Evolutionary conservation across 2,797 vertebrate genomes (phyloP), one percentile per base, ranked within the genome.

Genomic region (Xenops minutus): DNA sequence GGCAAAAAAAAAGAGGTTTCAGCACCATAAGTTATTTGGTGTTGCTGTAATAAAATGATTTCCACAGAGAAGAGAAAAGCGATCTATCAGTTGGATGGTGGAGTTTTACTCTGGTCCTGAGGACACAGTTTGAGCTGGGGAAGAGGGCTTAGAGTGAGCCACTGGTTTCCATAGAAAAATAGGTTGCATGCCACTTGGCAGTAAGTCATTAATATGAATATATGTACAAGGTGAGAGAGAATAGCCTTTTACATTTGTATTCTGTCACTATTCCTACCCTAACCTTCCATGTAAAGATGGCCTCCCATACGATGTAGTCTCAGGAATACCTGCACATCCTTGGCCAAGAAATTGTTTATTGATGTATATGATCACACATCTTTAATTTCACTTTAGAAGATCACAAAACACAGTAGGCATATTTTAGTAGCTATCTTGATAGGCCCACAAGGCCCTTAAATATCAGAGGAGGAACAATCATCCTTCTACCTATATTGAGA

Each of bases 291-390:
- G 1, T 37, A 73, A 79, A 87, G 13, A n/a, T 20, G 5, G 49
- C 3, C 6, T 49, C 20, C 8, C 0, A 0, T 62, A 39, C 0
- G 0, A n/a, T 26, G 23, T 19, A 87, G 56, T 24, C 19, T 58
- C 61, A 63, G 32, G 14, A 75, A 71, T 29, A 91, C 6, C 29
- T 63, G 49, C 48, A 51, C 11, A 67, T 13, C 2, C 39, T 44
- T 85, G 36, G 26, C 29, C 46, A 71, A 49, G 46, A 75, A 43
- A 61, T 14, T 46, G 11, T 12, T 5, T 94, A 14, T 52, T 39
- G 32, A 36, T 46, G 30, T n/a, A 26, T 49, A n/a, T 10, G 10
- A 72, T 32, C 4, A 3, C 26, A 49, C 7, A 49, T 3, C 7
- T 88, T 94, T 76, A 59, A 94, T 49, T 79, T 55, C n/a, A 56